Conservation (phyloP, 2,113 vertebrate genomes). For the Brachyhypopomus gauderio region DNA sequence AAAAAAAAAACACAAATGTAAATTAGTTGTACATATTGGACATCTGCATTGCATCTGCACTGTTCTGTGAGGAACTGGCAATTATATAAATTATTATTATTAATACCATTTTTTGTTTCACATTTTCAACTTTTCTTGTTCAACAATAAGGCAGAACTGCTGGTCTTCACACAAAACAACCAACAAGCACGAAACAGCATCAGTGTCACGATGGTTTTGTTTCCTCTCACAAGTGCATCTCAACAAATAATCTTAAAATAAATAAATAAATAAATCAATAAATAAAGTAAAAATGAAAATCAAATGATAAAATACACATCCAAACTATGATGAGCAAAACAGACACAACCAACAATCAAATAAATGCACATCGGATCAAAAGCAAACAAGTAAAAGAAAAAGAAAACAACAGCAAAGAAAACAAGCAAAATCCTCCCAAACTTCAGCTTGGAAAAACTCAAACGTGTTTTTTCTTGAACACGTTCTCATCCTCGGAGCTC, state of each 20-base stretch:
- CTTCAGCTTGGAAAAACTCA: constrained; percentile 63
- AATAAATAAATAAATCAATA: too few relatives aligned
- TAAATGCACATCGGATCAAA: constrained; percentile 71
- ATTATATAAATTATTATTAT: not conserved
- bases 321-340: constrained; percentile 70
- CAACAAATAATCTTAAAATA: constrained; percentile 4
- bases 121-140: constrained; percentile 2
- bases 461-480: constrained; percentile 38
- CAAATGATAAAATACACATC: constrained; percentile 64
- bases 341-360: constrained; percentile 73
- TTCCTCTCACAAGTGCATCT: constrained; percentile 15
- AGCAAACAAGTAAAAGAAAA: constrained; percentile 56
- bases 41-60: constrained; percentile 2
- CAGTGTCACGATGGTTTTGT: constrained; percentile 24
- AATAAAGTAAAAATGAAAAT: constrained; percentile 31
- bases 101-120: too few relatives aligned
- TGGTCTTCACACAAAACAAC: constrained; percentile 52
- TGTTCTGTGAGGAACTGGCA: constrained; percentile 13
- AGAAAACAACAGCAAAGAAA: constrained; percentile 67
- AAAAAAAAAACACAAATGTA: not conserved
- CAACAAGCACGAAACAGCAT: not conserved
- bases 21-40: not conserved
- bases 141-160: constrained; percentile 72
- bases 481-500: constrained; percentile 1
- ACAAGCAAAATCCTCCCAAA: constrained; percentile 30